These are phyloP conservation scores for Mythimna impura DNA, from an alignment of 2,888 invertebrate genomes.

Conservation along the genomic window DNA sequence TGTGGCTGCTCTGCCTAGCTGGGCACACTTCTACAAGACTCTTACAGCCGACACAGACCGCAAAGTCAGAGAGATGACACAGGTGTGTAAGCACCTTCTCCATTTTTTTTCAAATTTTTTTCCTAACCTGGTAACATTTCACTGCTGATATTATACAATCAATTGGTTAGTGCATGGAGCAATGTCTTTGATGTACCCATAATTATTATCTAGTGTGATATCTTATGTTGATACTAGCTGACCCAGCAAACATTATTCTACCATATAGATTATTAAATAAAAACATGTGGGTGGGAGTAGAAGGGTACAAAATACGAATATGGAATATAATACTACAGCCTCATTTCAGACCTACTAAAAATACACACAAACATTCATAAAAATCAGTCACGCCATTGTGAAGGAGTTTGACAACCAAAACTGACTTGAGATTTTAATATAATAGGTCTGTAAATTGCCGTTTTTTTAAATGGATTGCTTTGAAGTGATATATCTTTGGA, in stretches of 20 bases:
- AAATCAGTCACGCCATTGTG: too few relatives aligned
- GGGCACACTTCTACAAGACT: slow-evolving; percentile 95
- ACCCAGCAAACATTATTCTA: too few relatives aligned
- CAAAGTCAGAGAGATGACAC: slow-evolving; percentile 95
- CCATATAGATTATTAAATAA: too few relatives aligned
- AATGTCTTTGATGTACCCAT: neutral
- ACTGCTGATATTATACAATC: neutral
- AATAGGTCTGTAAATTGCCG: too few relatives aligned
- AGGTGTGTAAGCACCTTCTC: slow-evolving; percentile 72
- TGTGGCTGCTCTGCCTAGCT: slow-evolving; percentile 93
- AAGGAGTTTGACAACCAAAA: too few relatives aligned
- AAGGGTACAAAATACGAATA: too few relatives aligned
- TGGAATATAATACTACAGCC: too few relatives aligned
- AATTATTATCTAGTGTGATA: neutral
- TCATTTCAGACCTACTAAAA: too few relatives aligned
- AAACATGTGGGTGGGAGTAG: too few relatives aligned
- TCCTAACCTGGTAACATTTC: neutral
- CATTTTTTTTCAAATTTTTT: neutral
- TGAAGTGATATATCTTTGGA: neutral
- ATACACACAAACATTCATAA: too few relatives aligned
- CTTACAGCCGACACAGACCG: slow-evolving; percentile 95
- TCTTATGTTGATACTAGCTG: neutral
- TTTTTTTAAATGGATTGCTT: too few relatives aligned
- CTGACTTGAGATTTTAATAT: too few relatives aligned
- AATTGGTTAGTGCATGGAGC: neutral